Percentiles rank a stretch among this genome's conserved stretches.
Evolutionary conservation across 2,888 invertebrate genomes (phyloP).

Genomic region (Graphium colonna): DNA sequence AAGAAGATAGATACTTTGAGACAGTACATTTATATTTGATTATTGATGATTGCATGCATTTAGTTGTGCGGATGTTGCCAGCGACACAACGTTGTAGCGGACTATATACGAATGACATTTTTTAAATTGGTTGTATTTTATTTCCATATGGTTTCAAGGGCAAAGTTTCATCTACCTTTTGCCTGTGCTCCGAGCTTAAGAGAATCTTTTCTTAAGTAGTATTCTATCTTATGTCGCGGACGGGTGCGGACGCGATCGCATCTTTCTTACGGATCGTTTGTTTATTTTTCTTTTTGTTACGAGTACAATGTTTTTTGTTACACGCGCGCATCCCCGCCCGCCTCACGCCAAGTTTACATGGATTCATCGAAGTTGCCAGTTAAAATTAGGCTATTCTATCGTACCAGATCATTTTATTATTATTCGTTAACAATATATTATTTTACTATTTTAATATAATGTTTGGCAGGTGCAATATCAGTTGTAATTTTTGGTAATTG

Average conservation of each 20-base stretch:
- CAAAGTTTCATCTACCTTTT: conserved; percentile 18
- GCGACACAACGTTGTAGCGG: neutral
- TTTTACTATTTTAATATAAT: neutral
- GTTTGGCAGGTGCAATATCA: neutral
- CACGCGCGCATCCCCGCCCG: neutral
- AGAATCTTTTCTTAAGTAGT: conserved; percentile 11
- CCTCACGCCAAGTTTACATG: conserved; percentile 14
- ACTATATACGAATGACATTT: conserved; percentile 1
- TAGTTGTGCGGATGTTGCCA: conserved; percentile 13
- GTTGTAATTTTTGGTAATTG: neutral
- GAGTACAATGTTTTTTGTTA: conserved; percentile 19
- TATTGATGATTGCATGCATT: conserved; percentile 4
- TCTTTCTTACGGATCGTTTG: conserved; percentile 6
- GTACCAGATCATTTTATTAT: neutral
- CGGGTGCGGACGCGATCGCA: neutral
- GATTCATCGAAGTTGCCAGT: conserved; percentile 16
- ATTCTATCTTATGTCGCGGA: neutral
- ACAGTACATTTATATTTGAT: conserved; percentile 5
- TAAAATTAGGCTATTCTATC: neutral
- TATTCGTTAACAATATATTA: neutral
- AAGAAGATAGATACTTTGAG: neutral
- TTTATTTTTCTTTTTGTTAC: conserved; percentile 10
- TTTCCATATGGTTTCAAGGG: conserved; percentile 4
- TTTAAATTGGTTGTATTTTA: neutral
- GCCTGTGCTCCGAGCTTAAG: conserved; percentile 19